A percentile compares a stretch with the other conserved stretches of the same genome.
Conservation (phyloP, 1,140 invertebrate species). For the Diploscapter pachys region DNA sequence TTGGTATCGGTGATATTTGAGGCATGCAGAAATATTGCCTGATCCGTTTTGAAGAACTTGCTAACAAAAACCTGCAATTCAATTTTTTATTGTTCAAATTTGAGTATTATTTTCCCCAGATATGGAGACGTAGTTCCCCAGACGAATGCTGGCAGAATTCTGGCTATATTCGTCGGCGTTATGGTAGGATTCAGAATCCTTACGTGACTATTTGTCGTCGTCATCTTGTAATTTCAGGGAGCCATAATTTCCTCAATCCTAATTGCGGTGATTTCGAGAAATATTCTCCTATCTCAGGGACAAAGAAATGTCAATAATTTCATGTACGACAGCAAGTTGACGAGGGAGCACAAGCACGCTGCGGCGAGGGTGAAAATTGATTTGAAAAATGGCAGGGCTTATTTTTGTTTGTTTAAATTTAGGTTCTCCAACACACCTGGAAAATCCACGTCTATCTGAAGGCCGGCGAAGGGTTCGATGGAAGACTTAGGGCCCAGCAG, state of each 20-base stretch:
- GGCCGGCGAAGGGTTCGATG: slow-evolving; percentile 39
- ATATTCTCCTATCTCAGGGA: slow-evolving; percentile 50
- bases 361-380: slow-evolving; percentile 40
- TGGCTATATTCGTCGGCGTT: slow-evolving; percentile 94
- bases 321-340: slow-evolving; percentile 57
- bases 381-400: background rate
- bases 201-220: slow-evolving; percentile 2
- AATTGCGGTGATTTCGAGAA: slow-evolving; percentile 57
- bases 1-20: too few species aligned
- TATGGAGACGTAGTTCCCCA: slow-evolving; percentile 96
- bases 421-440: slow-evolving; percentile 58
- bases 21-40: too few species aligned
- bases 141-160: slow-evolving; percentile 95
- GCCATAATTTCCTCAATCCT: slow-evolving; percentile 58
- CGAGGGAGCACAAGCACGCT: slow-evolving; percentile 51
- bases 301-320: slow-evolving; percentile 57
- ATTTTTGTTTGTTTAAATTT: background rate
- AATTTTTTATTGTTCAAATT: too few species aligned
- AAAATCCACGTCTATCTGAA: slow-evolving; percentile 53
- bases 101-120: too few species aligned
- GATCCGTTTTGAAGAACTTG: too few species aligned
- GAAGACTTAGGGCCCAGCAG: slow-evolving; percentile 48
- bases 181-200: slow-evolving; percentile 75
- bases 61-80: too few species aligned
- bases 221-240: slow-evolving; percentile 40